phyloP scores from a whole-genome alignment of 2,888 invertebrate genomes.

The Oeneis ivallda region DNA sequence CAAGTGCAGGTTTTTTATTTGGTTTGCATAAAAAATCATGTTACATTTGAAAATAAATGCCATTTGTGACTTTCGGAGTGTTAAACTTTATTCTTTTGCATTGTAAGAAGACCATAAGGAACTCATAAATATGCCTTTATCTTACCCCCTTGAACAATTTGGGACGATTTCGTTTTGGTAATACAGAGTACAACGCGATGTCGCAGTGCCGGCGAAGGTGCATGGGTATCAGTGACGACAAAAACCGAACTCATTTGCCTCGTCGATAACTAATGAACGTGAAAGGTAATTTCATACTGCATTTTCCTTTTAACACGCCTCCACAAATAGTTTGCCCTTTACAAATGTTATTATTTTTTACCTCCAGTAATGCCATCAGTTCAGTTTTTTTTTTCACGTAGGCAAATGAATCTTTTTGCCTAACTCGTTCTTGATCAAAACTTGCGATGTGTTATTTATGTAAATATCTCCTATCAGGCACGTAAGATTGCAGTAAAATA shows the following conservation, averaged over 20 bases:
- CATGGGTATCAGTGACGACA: slow-evolving; percentile 48
- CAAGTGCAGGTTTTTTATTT: slow-evolving; percentile 31
- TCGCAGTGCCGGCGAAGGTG: slow-evolving; percentile 41
- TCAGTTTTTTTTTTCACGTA: slow-evolving; percentile 41
- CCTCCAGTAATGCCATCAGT: slow-evolving; percentile 24
- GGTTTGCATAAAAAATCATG: slow-evolving; percentile 30
- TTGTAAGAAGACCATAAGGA: slow-evolving; percentile 38
- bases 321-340: slow-evolving; percentile 69
- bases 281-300: slow-evolving; percentile 78
- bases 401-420: slow-evolving; percentile 19
- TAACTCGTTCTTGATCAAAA: slow-evolving; percentile 3
- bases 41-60: slow-evolving; percentile 34
- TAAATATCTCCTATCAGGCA: not conserved
- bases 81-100: slow-evolving; percentile 33
- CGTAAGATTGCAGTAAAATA: slow-evolving; percentile 19
- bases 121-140: slow-evolving; percentile 43
- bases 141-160: slow-evolving; percentile 41
- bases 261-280: slow-evolving; percentile 62
- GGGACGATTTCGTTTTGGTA: slow-evolving; percentile 55
- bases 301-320: slow-evolving; percentile 74
- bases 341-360: slow-evolving; percentile 63
- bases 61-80: slow-evolving; percentile 27
- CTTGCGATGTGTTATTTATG: slow-evolving; percentile 9
- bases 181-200: slow-evolving; percentile 63
- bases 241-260: slow-evolving; percentile 67